phyloP scores from a whole-genome alignment of 2,888 invertebrate species.

The Chymomyza caudatula region DNA sequence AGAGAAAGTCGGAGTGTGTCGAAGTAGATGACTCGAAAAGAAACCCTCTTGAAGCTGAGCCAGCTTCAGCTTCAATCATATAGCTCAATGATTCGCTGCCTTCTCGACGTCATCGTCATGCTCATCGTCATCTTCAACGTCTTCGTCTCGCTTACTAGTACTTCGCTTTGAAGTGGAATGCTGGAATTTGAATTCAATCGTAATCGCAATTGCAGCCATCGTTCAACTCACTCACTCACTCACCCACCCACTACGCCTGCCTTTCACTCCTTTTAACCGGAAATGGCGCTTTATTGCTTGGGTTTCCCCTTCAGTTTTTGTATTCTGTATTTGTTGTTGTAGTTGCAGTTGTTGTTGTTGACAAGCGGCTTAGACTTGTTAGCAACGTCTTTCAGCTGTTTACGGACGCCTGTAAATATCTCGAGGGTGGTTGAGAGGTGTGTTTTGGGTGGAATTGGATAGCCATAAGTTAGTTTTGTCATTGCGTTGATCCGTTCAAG shows the following conservation, averaged over 20 bases:
- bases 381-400: constrained; percentile 49
- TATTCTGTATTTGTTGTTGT: constrained; percentile 29
- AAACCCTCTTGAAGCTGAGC: constrained; percentile 37
- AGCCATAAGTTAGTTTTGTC: constrained; percentile 35
- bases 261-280: constrained; percentile 34
- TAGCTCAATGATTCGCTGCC: constrained; percentile 25
- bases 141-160: constrained; percentile 18
- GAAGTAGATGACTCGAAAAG: constrained; percentile 53
- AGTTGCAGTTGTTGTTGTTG: no score
- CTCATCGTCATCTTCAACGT: constrained; percentile 1
- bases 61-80: constrained; percentile 19
- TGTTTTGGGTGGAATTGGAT: background rate
- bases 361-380: constrained; percentile 56
- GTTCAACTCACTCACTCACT: background rate
- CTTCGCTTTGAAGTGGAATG: constrained; percentile 58
- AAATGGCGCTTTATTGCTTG: constrained; percentile 30
- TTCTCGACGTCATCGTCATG: constrained; percentile 20
- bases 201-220: constrained; percentile 32
- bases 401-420: constrained; percentile 29
- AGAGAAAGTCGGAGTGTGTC: constrained; percentile 40
- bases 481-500: constrained; percentile 32
- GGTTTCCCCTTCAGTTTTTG: constrained; percentile 22
- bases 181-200: constrained; percentile 65
- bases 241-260: background rate
- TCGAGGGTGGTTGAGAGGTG: background rate